Conservation (phyloP, 2,113 vertebrate genomes). For the Crypturellus undulatus region DNA sequence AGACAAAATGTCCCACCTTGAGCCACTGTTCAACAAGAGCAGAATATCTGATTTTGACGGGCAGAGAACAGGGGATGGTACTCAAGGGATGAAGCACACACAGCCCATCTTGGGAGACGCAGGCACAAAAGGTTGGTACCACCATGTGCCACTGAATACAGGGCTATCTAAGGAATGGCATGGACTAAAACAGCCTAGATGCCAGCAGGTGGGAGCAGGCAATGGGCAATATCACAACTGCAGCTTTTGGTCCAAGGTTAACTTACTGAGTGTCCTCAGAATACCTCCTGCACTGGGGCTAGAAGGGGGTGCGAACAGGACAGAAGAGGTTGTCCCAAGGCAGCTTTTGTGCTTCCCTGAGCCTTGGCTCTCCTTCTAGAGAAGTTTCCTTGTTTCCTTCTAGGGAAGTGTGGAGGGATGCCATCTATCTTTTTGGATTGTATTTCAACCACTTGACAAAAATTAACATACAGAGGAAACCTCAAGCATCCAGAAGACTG, state of each 20-base stretch:
- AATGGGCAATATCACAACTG: rapidly evolving
- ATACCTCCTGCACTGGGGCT: background rate
- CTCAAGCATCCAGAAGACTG: conserved; percentile 10
- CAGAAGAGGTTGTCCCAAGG: background rate
- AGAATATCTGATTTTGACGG: rapidly evolving
- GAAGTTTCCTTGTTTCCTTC: background rate
- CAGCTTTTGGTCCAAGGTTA: background rate
- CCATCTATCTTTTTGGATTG: background rate
- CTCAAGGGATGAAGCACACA: background rate
- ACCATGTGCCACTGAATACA: background rate
- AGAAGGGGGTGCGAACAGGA: background rate
- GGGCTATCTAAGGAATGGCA: rapidly evolving
- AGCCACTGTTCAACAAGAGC: background rate
- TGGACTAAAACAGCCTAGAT: background rate
- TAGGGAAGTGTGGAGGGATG: background rate
- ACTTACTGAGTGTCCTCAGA: background rate
- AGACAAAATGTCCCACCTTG: background rate
- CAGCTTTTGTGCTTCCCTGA: background rate
- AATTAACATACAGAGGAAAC: background rate
- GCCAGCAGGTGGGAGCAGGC: background rate
- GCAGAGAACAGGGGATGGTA: background rate
- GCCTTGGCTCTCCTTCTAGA: background rate
- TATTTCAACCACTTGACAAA: conserved; percentile 25
- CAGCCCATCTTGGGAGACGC: background rate
- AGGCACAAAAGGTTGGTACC: background rate